These are phyloP conservation scores for Botia kubotai DNA, from an alignment of 2,797 vertebrate genomes.

Conservation along the genomic window DNA sequence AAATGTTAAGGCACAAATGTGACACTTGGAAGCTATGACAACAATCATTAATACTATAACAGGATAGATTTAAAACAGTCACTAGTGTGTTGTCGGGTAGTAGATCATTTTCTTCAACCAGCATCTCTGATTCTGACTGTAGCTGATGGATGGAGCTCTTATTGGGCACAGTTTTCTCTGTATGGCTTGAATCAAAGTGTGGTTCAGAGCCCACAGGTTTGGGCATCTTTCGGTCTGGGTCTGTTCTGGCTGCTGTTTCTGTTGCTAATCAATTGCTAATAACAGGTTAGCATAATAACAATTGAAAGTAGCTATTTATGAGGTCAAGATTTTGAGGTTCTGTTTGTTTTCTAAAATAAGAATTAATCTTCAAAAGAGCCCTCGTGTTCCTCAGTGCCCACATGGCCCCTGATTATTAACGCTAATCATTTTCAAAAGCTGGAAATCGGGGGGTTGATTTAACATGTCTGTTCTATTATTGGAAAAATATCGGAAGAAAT, in stretches of 20 bases:
- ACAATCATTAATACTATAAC: too few relatives aligned
- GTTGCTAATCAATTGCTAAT: slow-evolving; percentile 61
- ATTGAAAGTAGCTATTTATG: slow-evolving; percentile 14
- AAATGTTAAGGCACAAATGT: too few relatives aligned
- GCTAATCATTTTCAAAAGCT: slow-evolving; percentile 12
- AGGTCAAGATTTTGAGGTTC: slow-evolving; percentile 39
- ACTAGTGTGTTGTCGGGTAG: too few relatives aligned
- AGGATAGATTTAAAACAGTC: too few relatives aligned
- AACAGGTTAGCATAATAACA: slow-evolving; percentile 51
- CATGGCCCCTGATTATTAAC: background rate
- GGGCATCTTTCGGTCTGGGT: slow-evolving; percentile 18
- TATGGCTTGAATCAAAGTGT: slow-evolving; percentile 57
- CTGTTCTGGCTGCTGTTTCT: slow-evolving; percentile 27
- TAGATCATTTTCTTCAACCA: background rate
- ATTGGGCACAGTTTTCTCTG: slow-evolving; percentile 50
- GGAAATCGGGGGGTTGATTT: slow-evolving; percentile 37
- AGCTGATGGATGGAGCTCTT: slow-evolving; percentile 28
- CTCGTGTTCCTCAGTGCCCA: slow-evolving; percentile 11
- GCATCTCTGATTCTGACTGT: too few relatives aligned
- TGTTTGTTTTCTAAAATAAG: slow-evolving; percentile 33
- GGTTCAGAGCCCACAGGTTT: slow-evolving; percentile 60
- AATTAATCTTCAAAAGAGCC: background rate
- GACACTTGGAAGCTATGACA: too few relatives aligned
- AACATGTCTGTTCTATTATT: slow-evolving; percentile 44
- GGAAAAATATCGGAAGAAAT: slow-evolving; percentile 64